phyloP scores from a whole-genome alignment of 2,888 invertebrate genomes.

The Acanthacorydalis orientalis region DNA sequence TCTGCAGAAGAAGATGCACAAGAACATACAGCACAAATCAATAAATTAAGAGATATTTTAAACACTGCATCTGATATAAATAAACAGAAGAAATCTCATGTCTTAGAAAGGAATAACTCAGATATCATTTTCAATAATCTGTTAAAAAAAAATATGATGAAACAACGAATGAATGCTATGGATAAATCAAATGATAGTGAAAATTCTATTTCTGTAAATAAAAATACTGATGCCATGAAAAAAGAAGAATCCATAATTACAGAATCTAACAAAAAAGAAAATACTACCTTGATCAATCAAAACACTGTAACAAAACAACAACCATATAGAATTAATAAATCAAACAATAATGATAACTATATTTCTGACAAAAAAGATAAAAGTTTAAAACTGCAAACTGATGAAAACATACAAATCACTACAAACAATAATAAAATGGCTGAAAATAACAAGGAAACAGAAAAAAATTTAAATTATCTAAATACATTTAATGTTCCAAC shows the following conservation, averaged over 20 bases:
- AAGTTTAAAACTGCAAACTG: not conserved
- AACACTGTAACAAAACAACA: not conserved
- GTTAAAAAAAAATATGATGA: too few relatives aligned
- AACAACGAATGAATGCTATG: too few relatives aligned
- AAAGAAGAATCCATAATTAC: too few relatives aligned
- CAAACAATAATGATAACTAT: not conserved
- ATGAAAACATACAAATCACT: slow-evolving; percentile 4
- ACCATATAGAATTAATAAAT: not conserved
- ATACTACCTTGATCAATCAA: too few relatives aligned
- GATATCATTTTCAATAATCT: too few relatives aligned
- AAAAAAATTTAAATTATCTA: slow-evolving; percentile 8
- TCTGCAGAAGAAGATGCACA: slow-evolving; percentile 35
- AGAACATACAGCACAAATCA: slow-evolving; percentile 36
- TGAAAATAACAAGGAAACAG: slow-evolving; percentile 4
- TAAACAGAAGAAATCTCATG: too few relatives aligned
- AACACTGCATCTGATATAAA: slow-evolving; percentile 13
- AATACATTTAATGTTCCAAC: not conserved
- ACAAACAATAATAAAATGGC: slow-evolving; percentile 6
- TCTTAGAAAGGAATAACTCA: too few relatives aligned
- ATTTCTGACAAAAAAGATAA: not conserved
- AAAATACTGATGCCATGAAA: too few relatives aligned
- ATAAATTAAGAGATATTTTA: slow-evolving; percentile 30
- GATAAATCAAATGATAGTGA: too few relatives aligned
- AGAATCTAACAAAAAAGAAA: too few relatives aligned
- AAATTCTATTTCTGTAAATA: too few relatives aligned